phyloP scores from a whole-genome alignment of 1,140 invertebrate genomes.

The Drosophila santomea region DNA sequence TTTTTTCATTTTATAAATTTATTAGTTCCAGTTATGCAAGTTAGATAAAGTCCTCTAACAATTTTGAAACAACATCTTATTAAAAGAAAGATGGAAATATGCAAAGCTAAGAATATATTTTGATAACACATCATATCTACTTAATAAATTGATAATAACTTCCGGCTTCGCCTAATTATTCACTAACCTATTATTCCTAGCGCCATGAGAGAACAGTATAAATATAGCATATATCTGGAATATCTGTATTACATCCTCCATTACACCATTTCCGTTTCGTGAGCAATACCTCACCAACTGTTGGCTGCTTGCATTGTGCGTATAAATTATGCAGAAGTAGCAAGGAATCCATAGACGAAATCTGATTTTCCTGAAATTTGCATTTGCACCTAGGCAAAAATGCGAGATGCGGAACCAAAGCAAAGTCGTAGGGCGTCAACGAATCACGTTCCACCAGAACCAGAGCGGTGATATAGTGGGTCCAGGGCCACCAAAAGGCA shows the following conservation, averaged over 20 bases:
- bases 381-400: constrained; percentile 74
- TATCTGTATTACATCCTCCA: constrained; percentile 42
- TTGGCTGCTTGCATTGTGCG: constrained; percentile 55
- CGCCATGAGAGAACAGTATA: neutral
- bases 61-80: no score
- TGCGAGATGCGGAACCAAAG: constrained; percentile 49
- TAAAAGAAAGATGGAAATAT: no score
- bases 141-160: no score
- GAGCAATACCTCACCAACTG: constrained; percentile 38
- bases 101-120: no score
- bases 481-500: constrained; percentile 1
- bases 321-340: constrained; percentile 70
- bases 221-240: constrained; percentile 5
- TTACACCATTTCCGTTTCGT: constrained; percentile 36
- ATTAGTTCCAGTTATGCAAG: no score
- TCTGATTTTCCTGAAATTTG: constrained; percentile 68
- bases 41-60: no score
- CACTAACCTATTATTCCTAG: no score
- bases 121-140: no score
- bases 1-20: no score
- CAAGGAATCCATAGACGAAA: constrained; percentile 60
- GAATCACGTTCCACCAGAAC: constrained; percentile 61
- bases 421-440: constrained; percentile 48
- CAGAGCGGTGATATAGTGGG: constrained; percentile 39
- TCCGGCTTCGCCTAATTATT: no score